These are phyloP conservation scores for Tauraco hartlaubi DNA, from an alignment of 2,797 vertebrate genomes.

Conservation along the genomic window DNA sequence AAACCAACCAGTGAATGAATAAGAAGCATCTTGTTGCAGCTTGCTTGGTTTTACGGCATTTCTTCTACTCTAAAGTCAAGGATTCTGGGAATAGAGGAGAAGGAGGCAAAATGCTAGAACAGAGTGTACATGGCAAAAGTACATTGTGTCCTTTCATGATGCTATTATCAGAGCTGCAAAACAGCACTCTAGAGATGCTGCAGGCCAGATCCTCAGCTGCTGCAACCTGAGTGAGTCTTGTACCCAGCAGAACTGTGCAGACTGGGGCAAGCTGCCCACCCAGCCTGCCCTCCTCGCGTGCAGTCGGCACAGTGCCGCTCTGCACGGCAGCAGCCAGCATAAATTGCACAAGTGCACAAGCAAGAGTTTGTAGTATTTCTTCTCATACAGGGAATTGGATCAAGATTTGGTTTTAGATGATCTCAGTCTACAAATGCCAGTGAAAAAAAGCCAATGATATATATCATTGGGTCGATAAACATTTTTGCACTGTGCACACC, in stretches of 20 bases:
- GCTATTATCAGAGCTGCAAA: conserved; percentile 1
- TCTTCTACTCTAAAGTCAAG: neutral
- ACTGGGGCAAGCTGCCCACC: rapidly evolving
- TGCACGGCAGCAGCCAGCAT: neutral
- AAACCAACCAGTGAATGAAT: neutral
- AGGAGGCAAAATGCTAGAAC: neutral
- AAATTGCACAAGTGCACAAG: neutral
- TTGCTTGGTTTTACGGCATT: neutral
- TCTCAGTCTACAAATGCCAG: neutral
- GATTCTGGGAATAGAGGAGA: neutral
- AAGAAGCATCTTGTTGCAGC: neutral
- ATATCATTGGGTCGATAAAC: neutral
- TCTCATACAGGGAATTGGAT: neutral
- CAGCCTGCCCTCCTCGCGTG: rapidly evolving
- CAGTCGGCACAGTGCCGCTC: rapidly evolving
- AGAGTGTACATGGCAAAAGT: neutral
- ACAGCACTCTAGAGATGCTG: neutral
- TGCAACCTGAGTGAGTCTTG: neutral
- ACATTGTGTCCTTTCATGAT: neutral
- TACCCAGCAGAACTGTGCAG: neutral
- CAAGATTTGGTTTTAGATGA: neutral
- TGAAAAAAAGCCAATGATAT: neutral
- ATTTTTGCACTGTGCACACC: neutral
- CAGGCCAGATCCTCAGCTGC: neutral
- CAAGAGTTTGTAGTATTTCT: neutral